Evolutionary conservation across 30 jellyfish, hydroid and myxozoan species (phyloP), one percentile per base, ranked within the genome.

Genomic region (Mastigias papua): DNA sequence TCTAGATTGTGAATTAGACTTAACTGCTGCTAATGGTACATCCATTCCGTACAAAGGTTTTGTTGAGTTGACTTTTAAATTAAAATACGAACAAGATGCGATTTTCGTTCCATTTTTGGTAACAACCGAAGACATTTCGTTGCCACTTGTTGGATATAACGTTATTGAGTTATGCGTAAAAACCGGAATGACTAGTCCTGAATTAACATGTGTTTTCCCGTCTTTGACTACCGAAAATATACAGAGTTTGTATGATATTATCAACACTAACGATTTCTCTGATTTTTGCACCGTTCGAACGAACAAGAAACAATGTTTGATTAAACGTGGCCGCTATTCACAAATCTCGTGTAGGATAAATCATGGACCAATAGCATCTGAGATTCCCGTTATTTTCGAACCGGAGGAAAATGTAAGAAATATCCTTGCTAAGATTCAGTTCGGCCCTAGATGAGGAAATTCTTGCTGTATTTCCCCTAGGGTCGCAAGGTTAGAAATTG

Each of bases 11-110:
- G 84, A 81, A 26, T 68, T 42, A 60, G 69, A 66, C 42, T 67
- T 82, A 32, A 37, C 73, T 73, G 85, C 80, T 35, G 77, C 77
- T 30, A 65, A 82, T 82, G 92, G 75, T 37, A 67, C 82, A 25
- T 64, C 28, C 10, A 54, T 82, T 28, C 92, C 84, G 2, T 82
- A 82, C 63, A 31, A 26, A 17, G 84, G 92, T 19, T 68, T 26
- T 34, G 28, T 65, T 48, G 92, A 82, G 69, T 22, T 27, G 46
- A 57, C 34, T n/a, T 82, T 68, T 46, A 37, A 31, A 35, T 20
- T 68, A 31, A 66, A 22, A 73, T 62, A 62, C 0, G 81, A 69
- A 21, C 34, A 33, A 1, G 54, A 34, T 65, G 6, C 81, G 35
- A 23, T 82, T 21, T 15, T 42, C 10, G 84, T 68, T 23, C 92